Evolutionary conservation across 2,797 vertebrate species (phyloP), one percentile per base, ranked within the genome.

Genomic region (Siniperca scherzeri): DNA sequence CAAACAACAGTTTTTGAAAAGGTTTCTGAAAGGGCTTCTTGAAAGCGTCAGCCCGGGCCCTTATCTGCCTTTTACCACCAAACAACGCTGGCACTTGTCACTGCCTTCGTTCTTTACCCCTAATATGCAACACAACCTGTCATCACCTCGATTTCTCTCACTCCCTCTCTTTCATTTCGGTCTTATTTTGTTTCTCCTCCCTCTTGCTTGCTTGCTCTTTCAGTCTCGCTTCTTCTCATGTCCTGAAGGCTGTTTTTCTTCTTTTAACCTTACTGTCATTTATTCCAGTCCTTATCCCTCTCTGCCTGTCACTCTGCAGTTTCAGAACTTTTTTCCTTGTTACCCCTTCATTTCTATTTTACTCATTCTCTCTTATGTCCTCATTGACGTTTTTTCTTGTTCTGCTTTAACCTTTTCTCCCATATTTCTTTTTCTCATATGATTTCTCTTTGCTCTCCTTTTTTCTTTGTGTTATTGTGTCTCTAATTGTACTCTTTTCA

Each of bases 11-110:
- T 70, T 53, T 85, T 48, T 80, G 30, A 79, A 80, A 86, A 79
- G 76, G 75, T 81, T 83, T 76, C 42, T 85, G 60, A 74, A 68
- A 70, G 81, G 69, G 48, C 56, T 71, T 81, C 83, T 83, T 82
- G 62, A 79, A 69, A 65, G 74, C 69, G 50, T 82, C 80, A 85
- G 64, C 50, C 36, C 3, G 2, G 33, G 83, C 36, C 55, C 73
- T 87, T 83, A 83, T 90, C 90, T 67, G 70, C 80, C 61, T 74
- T 2, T 9, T 16, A 48, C 21, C 66, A 44, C 72, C 64, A 17
- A 80, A 83, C 77, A 81, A 81, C 70, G 52, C 50, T 17, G 68
- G 5, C 75, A 57, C 84, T 74, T 66, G 68, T 82, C 76, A 30
- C 74, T 21, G 46, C 33, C 33, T 71, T 48, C 53, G 3, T 33